Base-by-base conservation (phyloP, 2,113 vertebrate genomes). In the Vidua macroura region DNA sequence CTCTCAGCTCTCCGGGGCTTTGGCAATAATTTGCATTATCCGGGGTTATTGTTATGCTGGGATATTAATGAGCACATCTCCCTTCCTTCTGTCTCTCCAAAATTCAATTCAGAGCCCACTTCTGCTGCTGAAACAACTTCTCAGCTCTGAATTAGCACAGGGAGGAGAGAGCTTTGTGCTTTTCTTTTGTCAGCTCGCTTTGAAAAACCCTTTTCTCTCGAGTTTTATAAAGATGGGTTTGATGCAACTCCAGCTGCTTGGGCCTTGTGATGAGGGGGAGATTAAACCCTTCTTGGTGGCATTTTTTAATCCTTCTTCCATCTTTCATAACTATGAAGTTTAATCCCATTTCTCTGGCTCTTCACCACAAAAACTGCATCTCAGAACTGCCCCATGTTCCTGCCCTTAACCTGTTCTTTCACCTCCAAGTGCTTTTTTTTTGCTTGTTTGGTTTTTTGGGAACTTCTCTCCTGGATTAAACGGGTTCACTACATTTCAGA, bases 11-110 rank as follows among this genome's bases (percentile, higher is more conserved):
- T 96, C 96, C 9, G 44, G 95, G 91, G 96, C 83, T 58, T 73
- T 90, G 75, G 90, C 93, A 52, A n/a, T 93, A 86, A 96, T 96
- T 97, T 88, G 7, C 92, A 60, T 95, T 91, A 88, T 95, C 86
- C 13, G 60, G 81, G 80, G 72, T 92, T 96, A 94, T 92, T 92
- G 95, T 95, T 93, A 33, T 41, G 78, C 56, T 43, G 41, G 83
- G 94, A 62, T 92, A 83, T 96, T 96, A 96, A 96, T 28, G 72
- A 96, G 93, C 77, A 15, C 56, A 15, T 77, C 88, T 94, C 79
- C 80, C 70, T 85, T 43, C 82, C 84, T 77, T 48, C 22, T 68
- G 56, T 48, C 86, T 70, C 74, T 90, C 70, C 79, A 35, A 93
- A 83, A 86, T 75, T 73, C 69, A 60, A 22, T 69, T 49, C 88